Base-by-base conservation (phyloP, 2,888 invertebrate species). In the Ametastegia equiseti region DNA sequence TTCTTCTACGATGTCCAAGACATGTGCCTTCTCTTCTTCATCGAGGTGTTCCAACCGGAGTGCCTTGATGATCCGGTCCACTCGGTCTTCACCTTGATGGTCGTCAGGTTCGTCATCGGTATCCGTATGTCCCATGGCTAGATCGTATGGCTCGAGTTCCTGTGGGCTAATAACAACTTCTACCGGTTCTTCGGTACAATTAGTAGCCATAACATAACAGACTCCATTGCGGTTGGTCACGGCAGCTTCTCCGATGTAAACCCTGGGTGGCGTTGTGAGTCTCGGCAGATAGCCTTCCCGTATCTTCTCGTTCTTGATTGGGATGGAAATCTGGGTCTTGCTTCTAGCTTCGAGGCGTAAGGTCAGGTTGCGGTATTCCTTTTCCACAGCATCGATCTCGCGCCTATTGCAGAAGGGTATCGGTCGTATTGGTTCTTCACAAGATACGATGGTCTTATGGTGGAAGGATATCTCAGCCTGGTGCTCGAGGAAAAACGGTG, bases 241-340 rank as follows among this genome's bases (percentile, higher is more conserved):
- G 9, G 45, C 50, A n/a, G 15, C 47, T 27, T 75, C 75, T 2
- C 75, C 75, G 15, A 75, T 75, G 75, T 75, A 75, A 19, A 75
- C 50, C 15, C 27, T 27, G 3, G n/a, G 7, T 2, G 50, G 47
- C 19, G 50, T 36, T 4, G 47, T n/a, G 39, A 75, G 7, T 5
- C 45, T 23, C 4, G 75, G 54, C n/a, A 75, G 33, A 23, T 75
- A 50, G 5, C 75, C 75, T 50, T 75, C 75, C 36, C 27, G 30
- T 15, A 69, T 19, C 23, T 23, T 19, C 19, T 39, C 19, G 19
- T 69, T 42, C 42, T 33, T 33, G 15, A 63, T 9, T 7, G 63
- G 63, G 63, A 63, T 63, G 30, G 63, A 4, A 13, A 63, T 33
- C 71, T 71, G 71, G 2, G 42, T 42, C 30, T 42, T 71, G 13